Evolutionary conservation across 2,797 vertebrate genomes (phyloP), one percentile per base, ranked within the genome.

Genomic region (Macroramphosus scolopax): DNA sequence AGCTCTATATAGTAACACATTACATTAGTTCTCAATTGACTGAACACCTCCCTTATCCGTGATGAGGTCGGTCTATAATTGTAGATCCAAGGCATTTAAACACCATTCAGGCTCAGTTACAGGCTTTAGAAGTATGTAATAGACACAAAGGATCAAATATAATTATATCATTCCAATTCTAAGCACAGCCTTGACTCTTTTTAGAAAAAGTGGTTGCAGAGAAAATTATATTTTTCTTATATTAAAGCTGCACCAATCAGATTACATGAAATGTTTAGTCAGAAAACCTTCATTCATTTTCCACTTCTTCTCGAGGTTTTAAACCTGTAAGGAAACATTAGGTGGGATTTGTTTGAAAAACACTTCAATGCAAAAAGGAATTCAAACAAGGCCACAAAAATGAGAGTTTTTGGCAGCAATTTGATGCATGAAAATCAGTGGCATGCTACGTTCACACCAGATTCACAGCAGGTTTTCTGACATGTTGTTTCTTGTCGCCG

Each of bases 1-100:
- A 28, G 17, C 12, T 44, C 12, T n/a, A n/a, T 45, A 39, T 13
- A 48, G 40, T 20, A 63, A 4, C 6, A 37, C 16, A 53, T 60
- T 31, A 48, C 29, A 58, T 26, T 4, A 57, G 40, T 44, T 29
- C 13, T 42, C 11, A 57, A 43, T 8, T 32, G 60, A 46, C 54
- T 38, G 17, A 69, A 63, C 24, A 32, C 30, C 31, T 54, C 55
- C 36, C 13, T 40, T 46, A 38, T n/a, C n/a, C n/a, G n/a, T n/a
- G n/a, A n/a, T n/a, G n/a, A n/a, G n/a, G n/a, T 47, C 51, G 11
- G 47, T 37, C 20, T 45, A 58, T 63, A 51, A 63, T 33, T 51
- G 17, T 17, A 34, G n/a, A n/a, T n/a, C n/a, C n/a, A 36, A 63
- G 51, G 34, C 41, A 77, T 81, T 67, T 75, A 69, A 71, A 79